A percentile compares a stretch with the other conserved stretches of the same genome.
Evolutionary conservation across 2,888 invertebrate genomes (phyloP).

Genomic region (Cataglyphis altisquamis): DNA sequence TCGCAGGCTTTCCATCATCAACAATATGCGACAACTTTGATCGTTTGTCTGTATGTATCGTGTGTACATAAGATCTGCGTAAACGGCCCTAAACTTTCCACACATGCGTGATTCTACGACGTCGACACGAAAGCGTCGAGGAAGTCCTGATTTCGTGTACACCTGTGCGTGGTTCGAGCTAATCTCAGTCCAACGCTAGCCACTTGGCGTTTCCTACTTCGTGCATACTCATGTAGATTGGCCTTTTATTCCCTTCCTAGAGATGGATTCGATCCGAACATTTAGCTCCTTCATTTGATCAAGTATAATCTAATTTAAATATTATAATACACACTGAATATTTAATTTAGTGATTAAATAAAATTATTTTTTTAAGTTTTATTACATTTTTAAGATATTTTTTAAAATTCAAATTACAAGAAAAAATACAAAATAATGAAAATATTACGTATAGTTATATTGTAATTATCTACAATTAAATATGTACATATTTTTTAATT

Average conservation of each 20-base stretch:
- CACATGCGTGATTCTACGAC: slow-evolving; percentile 4
- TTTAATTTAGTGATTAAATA: not conserved
- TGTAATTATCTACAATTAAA: slow-evolving; percentile 9
- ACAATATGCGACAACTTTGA: slow-evolving; percentile 36
- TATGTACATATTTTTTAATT: not conserved
- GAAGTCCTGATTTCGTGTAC: slow-evolving; percentile 75
- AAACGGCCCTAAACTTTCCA: slow-evolving; percentile 30
- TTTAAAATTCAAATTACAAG: not conserved
- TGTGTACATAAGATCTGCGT: slow-evolving; percentile 1
- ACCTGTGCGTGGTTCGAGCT: slow-evolving; percentile 73
- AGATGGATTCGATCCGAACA: slow-evolving; percentile 33
- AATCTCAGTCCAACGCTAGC: slow-evolving; percentile 79
- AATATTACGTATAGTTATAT: not conserved
- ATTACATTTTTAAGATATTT: not conserved
- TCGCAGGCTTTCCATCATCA: slow-evolving; percentile 34
- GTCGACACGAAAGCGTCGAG: slow-evolving; percentile 63
- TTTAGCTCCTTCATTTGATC: slow-evolving; percentile 9
- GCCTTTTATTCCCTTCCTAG: slow-evolving; percentile 71
- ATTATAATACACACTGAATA: not conserved
- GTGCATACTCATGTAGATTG: slow-evolving; percentile 66
- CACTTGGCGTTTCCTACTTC: slow-evolving; percentile 82
- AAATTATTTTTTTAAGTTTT: not conserved
- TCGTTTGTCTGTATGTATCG: slow-evolving; percentile 8
- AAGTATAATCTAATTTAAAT: not conserved
- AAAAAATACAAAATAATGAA: not conserved